Evolutionary conservation across 2,113 vertebrate genomes (phyloP), one percentile per base, ranked within the genome.

Genomic region (Equus przewalskii): DNA sequence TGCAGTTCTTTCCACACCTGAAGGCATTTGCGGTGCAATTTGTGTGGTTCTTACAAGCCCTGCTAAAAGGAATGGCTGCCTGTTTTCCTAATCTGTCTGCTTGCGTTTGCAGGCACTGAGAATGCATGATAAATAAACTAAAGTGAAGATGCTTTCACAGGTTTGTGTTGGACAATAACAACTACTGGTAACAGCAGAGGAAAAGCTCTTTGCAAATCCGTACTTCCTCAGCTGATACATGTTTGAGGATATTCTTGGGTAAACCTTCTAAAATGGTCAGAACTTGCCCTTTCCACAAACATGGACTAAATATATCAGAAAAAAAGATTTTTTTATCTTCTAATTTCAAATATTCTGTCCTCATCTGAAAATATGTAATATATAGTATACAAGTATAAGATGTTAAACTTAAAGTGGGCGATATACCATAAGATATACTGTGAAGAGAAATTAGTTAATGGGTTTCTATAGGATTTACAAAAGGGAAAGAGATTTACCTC

Each of bases 21-120:
- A 97, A 98, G 97, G 98, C 97, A 98, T 97, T 92, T 95, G 91
- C 90, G 89, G 84, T 89, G 91, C 97, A 96, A 91, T 98, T 95
- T 98, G 91, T 88, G 80, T 97, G 96, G 67, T 49, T 28, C 96
- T 96, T 95, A 95, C 96, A 98, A 96, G 92, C 67, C 36, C 79
- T 13, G 7, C 93, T 98, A 96, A 98, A 98, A 98, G 87, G 91
- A 97, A 98, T 84, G 44, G 15, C 15, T 15, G 16, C 24, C 96
- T 97, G 62, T 96, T 96, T 98, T 94, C 94, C 85, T 89, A 75
- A 98, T 96, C 97, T 98, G 82, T 70, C 10, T 96, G 97, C 98
- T 98, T 98, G 96, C 92, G 88, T 95, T 96, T 97, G 92, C 89
- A 91, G 91, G 41, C 21, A 90, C 73, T 46, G 51, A 91, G 97